A percentile compares a stretch with the other conserved stretches of the same genome.
Conservation (phyloP, 1,140 invertebrate genomes). For the Conus ventricosus region DNA sequence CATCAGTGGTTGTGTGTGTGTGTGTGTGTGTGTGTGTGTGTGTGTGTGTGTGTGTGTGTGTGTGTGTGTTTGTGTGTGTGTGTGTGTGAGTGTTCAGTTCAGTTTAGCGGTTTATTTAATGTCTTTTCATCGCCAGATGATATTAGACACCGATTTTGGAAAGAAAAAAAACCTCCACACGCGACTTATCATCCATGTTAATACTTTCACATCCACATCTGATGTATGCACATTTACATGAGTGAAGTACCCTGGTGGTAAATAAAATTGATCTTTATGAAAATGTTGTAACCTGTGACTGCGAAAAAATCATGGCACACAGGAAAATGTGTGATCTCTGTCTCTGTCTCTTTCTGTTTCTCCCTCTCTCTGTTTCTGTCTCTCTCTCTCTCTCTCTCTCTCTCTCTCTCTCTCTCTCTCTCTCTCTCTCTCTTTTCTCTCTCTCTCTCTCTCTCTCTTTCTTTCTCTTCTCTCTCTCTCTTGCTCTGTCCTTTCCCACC, state of each 20-base stretch:
- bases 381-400: not conserved
- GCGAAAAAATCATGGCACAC: too few species aligned
- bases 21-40: conserved; percentile 28
- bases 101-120: not conserved
- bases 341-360: not conserved
- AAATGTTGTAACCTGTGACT: too few species aligned
- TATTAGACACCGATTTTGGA: too few species aligned
- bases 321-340: too few species aligned
- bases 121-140: not conserved
- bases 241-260: too few species aligned
- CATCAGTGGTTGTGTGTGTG: not conserved
- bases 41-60: conserved; percentile 19
- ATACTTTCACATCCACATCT: too few species aligned
- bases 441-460: not conserved
- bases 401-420: too few species aligned
- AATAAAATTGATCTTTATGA: too few species aligned
- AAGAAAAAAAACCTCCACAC: too few species aligned
- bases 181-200: too few species aligned
- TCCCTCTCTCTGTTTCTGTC: not conserved
- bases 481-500: not conserved
- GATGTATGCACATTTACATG: too few species aligned
- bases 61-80: not conserved
- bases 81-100: not conserved
- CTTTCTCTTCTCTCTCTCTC: not conserved
- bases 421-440: too few species aligned